A percentile compares a stretch with the other conserved stretches of the same genome.
Conservation (phyloP, 2,113 vertebrate genomes). For the Solea senegalensis region DNA sequence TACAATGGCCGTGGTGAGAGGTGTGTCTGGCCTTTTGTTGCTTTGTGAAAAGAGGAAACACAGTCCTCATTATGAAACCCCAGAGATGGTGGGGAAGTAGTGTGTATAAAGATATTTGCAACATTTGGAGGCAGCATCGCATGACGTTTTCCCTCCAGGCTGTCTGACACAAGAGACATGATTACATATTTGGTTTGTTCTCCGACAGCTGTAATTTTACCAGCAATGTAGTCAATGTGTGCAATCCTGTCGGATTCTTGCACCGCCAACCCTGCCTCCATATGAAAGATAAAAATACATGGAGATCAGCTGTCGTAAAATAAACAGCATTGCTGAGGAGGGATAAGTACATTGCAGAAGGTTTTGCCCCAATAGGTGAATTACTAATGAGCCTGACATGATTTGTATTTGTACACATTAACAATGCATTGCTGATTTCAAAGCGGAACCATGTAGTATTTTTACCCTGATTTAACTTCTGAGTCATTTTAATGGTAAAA, state of each 20-base stretch:
- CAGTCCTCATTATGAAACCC: conserved; percentile 11
- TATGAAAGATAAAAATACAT: conserved; percentile 41
- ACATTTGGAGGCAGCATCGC: not conserved
- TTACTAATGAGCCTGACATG: not conserved
- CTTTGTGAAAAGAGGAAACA: conserved; percentile 19
- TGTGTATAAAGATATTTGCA: conserved; percentile 12
- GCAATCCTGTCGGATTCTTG: conserved; percentile 19
- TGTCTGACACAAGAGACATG: not conserved
- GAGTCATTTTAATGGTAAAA: too few species aligned
- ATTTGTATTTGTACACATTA: not conserved
- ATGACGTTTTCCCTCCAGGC: conserved; percentile 11
- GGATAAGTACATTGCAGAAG: conserved; percentile 37
- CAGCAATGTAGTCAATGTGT: conserved; percentile 43
- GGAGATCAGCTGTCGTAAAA: conserved; percentile 58
- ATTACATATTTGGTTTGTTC: conserved; percentile 32
- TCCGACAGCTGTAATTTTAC: conserved; percentile 23
- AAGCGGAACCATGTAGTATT: too few species aligned
- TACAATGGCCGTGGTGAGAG: conserved; percentile 31
- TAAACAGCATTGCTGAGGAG: conserved; percentile 42
- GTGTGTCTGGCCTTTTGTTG: conserved; percentile 34
- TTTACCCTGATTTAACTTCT: too few species aligned
- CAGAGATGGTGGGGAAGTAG: not conserved
- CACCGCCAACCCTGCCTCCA: conserved; percentile 9
- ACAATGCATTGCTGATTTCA: too few species aligned
- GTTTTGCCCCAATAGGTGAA: conserved; percentile 7